Evolutionary conservation across 2,797 vertebrate species (phyloP).

Genomic region (Perodicticus potto): DNA sequence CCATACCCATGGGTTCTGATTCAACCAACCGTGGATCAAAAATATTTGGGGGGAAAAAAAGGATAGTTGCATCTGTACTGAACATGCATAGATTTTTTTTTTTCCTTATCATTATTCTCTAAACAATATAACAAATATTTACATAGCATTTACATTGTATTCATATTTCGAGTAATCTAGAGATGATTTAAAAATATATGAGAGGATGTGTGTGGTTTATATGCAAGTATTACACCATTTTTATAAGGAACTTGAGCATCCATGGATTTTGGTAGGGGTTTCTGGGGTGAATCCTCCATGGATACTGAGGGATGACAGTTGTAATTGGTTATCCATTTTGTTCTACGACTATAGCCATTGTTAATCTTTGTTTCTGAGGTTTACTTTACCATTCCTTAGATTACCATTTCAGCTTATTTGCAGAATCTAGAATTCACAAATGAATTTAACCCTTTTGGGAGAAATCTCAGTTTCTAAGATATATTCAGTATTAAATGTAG

Average conservation of each 20-base stretch:
- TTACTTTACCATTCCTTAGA: background rate
- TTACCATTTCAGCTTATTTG: slow-evolving; percentile 13
- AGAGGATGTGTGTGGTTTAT: background rate
- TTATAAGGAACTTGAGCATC: background rate
- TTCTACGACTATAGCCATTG: background rate
- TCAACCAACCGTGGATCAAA: background rate
- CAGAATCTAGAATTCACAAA: slow-evolving; percentile 53
- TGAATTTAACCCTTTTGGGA: slow-evolving; percentile 36
- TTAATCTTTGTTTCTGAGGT: slow-evolving; percentile 60
- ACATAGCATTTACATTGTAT: background rate
- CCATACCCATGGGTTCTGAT: background rate
- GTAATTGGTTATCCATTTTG: background rate
- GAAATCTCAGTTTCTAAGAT: slow-evolving; percentile 23
- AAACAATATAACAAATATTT: background rate
- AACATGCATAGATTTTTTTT: background rate
- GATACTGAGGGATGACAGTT: background rate
- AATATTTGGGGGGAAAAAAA: background rate
- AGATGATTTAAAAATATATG: background rate
- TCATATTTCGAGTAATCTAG: background rate
- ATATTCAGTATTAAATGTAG: background rate
- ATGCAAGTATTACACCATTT: background rate
- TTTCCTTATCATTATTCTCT: background rate
- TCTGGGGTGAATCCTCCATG: background rate
- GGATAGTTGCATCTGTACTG: background rate
- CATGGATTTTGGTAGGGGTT: background rate